Evolutionary conservation across 2,797 vertebrate species (phyloP), one percentile per base, ranked within the genome.

Genomic region (Hyperoplus immaculatus): DNA sequence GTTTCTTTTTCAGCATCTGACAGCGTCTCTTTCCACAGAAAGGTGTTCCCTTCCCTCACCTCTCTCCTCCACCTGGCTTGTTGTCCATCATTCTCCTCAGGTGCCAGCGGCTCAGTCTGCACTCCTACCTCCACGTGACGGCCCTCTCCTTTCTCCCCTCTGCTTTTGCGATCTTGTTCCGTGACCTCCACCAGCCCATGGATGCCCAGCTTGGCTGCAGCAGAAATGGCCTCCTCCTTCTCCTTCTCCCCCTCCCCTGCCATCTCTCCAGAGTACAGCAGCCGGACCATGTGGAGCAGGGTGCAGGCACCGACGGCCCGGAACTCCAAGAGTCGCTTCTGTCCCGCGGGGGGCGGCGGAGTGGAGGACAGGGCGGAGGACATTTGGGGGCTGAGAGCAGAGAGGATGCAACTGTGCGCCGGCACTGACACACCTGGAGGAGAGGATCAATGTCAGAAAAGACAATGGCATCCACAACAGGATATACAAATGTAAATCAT

Each of bases 191-290:
- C 90, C 69, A 95, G 87, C 38, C 88, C 93, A 0, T 80, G 66
- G 80, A 95, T 93, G 64, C 93, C 93, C 63, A 95, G 81, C 51
- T 76, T 84, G 65, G 92, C 84, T 1, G 94, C 93, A 13, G 94
- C 94, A 55, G 87, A 88, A 50, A 95, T 72, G 1, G 92, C 93
- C 29, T 93, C 87, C 38, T 86, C 81, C 73, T 87, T 92, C 77
- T 95, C 93, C 21, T 50, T 55, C 45, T 93, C 91, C 7, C 92
- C 92, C 50, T 88, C 86, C 16, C 92, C 93, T 0, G 58, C 42
- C 84, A 95, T 90, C 87, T 94, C 84, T 66, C 95, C 95, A 0
- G 94, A 93, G 87, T 95, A 96, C 56, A 95, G 77, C 70, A 95
- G 88, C 2, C 87, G 77, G 66, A 94, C 92, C 83, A 95, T 16